These are phyloP conservation scores for Callocephalon fimbriatum DNA, from an alignment of 2,113 vertebrate genomes.

Conservation along the genomic window DNA sequence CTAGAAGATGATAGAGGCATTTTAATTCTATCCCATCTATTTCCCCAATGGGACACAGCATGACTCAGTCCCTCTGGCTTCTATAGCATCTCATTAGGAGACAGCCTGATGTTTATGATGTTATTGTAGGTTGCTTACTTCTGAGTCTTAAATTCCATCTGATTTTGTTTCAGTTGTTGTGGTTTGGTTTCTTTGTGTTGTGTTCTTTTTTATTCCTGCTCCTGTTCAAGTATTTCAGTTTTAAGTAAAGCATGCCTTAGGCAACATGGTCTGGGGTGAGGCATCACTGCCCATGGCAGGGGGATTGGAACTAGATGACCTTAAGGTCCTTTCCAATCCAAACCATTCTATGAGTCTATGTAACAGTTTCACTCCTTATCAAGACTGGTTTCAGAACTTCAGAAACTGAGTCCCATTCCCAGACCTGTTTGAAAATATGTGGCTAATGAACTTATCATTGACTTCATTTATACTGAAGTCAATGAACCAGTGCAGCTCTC, in stretches of 20 bases:
- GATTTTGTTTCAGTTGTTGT: neutral
- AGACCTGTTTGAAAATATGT: neutral
- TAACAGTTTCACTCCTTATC: neutral
- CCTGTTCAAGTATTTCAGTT: neutral
- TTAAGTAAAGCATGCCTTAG: neutral
- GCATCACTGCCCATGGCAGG: neutral
- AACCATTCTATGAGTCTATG: neutral
- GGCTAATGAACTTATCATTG: neutral
- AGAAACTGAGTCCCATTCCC: neutral
- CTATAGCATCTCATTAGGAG: neutral
- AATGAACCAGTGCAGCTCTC: neutral
- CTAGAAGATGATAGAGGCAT: neutral
- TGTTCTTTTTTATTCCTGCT: neutral
- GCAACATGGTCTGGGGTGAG: neutral
- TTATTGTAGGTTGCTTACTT: neutral
- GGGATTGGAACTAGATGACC: neutral
- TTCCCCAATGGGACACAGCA: neutral
- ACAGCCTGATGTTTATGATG: neutral
- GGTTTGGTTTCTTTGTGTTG: neutral
- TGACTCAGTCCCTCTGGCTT: conserved; percentile 7
- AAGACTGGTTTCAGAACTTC: neutral
- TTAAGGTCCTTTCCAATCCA: neutral
- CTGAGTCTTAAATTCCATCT: neutral
- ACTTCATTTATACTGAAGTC: neutral
- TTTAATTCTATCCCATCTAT: conserved; percentile 1